Conservation (phyloP, 1,140 invertebrate species). For the Antheraea pernyi region DNA sequence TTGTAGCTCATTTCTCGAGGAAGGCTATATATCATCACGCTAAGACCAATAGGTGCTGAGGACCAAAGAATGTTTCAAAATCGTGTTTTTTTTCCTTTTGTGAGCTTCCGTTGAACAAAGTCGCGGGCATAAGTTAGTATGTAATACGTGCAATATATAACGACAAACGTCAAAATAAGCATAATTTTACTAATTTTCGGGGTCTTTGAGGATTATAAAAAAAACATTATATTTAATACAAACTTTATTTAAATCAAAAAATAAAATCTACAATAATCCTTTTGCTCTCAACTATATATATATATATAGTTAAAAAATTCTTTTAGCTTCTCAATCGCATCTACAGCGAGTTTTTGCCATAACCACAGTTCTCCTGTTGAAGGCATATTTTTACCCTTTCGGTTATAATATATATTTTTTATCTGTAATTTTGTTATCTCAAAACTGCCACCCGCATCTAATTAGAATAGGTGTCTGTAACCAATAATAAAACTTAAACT, state of each 20-base stretch:
- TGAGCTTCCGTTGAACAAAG: too few species aligned
- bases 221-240: conserved; percentile 63
- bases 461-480: not conserved
- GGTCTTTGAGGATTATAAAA: conserved; percentile 15
- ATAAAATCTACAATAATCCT: conserved; percentile 76
- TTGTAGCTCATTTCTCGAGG: too few species aligned
- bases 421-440: conserved; percentile 14
- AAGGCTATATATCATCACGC: too few species aligned
- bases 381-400: conserved; percentile 51
- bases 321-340: conserved; percentile 54
- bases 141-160: too few species aligned
- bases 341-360: conserved; percentile 27
- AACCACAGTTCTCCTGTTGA: conserved; percentile 33
- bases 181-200: too few species aligned
- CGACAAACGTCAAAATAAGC: too few species aligned
- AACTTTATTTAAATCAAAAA: conserved; percentile 79
- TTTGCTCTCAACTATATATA: conserved; percentile 59
- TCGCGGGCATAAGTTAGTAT: too few species aligned
- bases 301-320: conserved; percentile 66
- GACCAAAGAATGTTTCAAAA: too few species aligned
- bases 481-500: not conserved
- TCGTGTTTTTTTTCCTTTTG: too few species aligned
- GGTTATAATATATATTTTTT: conserved; percentile 26
- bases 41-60: too few species aligned
- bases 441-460: conserved; percentile 25